phyloP scores from a whole-genome alignment of 37 sponge, comb jelly and placozoan species.

The Chondrilla cf. caribensis region DNA sequence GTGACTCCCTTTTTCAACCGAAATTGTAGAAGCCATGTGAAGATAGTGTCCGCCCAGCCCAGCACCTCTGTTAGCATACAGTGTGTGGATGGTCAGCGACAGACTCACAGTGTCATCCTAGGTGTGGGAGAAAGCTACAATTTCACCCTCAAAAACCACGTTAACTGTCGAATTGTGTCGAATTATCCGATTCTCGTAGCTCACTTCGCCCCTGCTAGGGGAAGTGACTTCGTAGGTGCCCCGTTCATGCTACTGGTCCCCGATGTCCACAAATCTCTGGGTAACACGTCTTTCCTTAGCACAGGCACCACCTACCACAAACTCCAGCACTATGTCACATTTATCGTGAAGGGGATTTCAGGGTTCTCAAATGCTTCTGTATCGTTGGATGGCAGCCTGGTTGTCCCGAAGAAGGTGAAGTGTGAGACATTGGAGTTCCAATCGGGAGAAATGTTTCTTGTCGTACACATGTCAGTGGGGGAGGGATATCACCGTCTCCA shows the following conservation, averaged over 20 bases:
- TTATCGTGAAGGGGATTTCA: not conserved
- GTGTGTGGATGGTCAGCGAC: not conserved
- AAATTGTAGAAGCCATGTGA: not conserved
- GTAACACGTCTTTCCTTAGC: slow-evolving; percentile 4
- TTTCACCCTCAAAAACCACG: not conserved
- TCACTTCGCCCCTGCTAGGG: not conserved
- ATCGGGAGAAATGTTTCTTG: not conserved
- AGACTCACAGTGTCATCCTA: not conserved
- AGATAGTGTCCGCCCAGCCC: not conserved
- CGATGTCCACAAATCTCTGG: not conserved
- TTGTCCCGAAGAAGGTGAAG: not conserved
- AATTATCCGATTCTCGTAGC: not conserved
- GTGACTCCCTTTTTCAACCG: not conserved
- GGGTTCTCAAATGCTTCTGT: too few relatives aligned
- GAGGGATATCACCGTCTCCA: not conserved
- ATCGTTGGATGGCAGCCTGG: not conserved
- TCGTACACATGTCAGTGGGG: not conserved
- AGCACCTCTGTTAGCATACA: not conserved
- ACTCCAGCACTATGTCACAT: slow-evolving; percentile 14
- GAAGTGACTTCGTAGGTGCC: not conserved
- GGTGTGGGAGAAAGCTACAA: not conserved
- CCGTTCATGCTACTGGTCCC: slow-evolving; percentile 20
- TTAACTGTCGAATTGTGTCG: not conserved
- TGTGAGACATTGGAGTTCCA: not conserved
- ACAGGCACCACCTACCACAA: not conserved